Evolutionary conservation across 2,888 invertebrate species (phyloP), one percentile per base, ranked within the genome.

Genomic region (Leucoma salicis): DNA sequence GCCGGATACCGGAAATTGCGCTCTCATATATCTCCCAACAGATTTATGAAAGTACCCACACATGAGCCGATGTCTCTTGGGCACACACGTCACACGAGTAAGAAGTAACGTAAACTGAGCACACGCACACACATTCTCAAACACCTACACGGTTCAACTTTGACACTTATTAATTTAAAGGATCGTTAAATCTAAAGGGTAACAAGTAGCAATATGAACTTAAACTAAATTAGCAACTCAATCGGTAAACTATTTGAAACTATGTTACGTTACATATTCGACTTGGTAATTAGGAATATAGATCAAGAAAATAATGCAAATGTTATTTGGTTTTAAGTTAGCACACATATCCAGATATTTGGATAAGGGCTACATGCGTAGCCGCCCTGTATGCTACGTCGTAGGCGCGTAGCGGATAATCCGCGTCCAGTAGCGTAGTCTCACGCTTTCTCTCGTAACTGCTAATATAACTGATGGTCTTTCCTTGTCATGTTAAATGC

Each of bases 1-100:
- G 94, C 94, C 94, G 94, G 94, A 94, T 94, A 94, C 94, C 93
- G 94, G 94, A 94, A 94, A 94, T 94, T 94, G 94, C 94, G 94
- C 94, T 93, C 94, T 93, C 94, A 94, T 94, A 94, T 94, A 95
- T 95, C 94, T 94, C 93, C 92, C 91, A 91, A 94, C 94, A 94
- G 95, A 95, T 95, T 95, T 95, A 95, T 95, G 94, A 95, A 95
- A 95, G 94, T 94, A 94, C 94, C 79, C 87, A 89, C 86, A 90
- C 89, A 89, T 91, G 91, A 87, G 74, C 53, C 74, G 70, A 70
- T 81, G 82, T 83, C 91, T 91, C 91, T 69, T 63, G 66, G 55
- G 65, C 74, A 63, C 78, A 70, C 67, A 57, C 56, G 49, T 55
- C 52, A 49, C 52, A 44, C 53, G 56, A 51, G 40, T 58, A 60